A percentile compares a stretch with the other conserved stretches of the same genome.
These are phyloP conservation scores for Netelia virgata DNA, from an alignment of 2,888 invertebrate species.

Conservation along the genomic window DNA sequence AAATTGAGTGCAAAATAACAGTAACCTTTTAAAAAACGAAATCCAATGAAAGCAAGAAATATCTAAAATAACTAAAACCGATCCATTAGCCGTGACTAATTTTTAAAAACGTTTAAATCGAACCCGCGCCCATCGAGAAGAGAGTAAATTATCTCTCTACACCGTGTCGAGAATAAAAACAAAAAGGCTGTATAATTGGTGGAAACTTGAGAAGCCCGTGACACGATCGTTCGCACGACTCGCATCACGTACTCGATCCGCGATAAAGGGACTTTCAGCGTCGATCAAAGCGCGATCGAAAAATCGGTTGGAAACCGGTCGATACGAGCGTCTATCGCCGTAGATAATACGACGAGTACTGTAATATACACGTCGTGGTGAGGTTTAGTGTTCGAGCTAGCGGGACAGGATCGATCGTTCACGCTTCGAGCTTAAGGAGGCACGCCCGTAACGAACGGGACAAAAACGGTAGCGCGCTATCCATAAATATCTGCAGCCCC, in stretches of 20 bases:
- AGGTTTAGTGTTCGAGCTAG: conserved; percentile 43
- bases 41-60: no score
- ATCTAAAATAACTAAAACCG: no score
- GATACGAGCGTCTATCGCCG: not conserved
- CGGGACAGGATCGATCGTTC: conserved; percentile 47
- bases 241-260: conserved; percentile 24
- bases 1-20: no score
- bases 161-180: not conserved
- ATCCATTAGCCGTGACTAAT: no score
- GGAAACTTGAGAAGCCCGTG: conserved; percentile 40
- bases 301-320: conserved; percentile 50
- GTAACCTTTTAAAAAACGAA: no score
- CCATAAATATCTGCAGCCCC: not conserved
- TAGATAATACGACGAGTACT: conserved; percentile 11
- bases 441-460: conserved; percentile 37
- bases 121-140: not conserved
- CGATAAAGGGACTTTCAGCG: conserved; percentile 30
- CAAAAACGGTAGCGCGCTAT: conserved; percentile 28
- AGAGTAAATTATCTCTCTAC: conserved; percentile 13
- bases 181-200: conserved; percentile 15
- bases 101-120: not conserved
- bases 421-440: conserved; percentile 33
- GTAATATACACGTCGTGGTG: conserved; percentile 34
- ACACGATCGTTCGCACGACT: conserved; percentile 38
- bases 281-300: conserved; percentile 44